Evolutionary conservation across 2,113 vertebrate genomes (phyloP).

Genomic region (Microcebus lehilahytsara): DNA sequence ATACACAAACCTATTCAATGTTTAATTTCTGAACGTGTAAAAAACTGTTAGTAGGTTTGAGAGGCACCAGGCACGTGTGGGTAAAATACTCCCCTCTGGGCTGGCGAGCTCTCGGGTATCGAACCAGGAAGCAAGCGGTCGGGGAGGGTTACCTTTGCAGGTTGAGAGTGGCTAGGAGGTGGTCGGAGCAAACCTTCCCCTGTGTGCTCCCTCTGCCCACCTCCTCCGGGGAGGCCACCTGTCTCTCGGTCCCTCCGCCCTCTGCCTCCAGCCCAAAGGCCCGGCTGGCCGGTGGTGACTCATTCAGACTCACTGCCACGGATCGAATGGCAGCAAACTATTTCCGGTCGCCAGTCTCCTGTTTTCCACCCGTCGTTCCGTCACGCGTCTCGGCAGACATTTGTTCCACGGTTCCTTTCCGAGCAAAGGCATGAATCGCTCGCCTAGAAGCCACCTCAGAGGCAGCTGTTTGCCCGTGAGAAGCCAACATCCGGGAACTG

Average conservation of each 20-base stretch:
- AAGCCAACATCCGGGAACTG: conserved; percentile 85
- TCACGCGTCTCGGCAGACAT: conserved; percentile 90
- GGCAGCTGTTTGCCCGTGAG: conserved; percentile 91
- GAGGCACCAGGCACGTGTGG: background rate
- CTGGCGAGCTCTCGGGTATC: fast-evolving
- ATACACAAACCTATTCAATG: background rate
- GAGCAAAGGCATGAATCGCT: conserved; percentile 91
- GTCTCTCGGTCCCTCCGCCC: background rate
- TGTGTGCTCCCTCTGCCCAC: background rate
- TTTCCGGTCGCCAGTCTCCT: conserved; percentile 83
- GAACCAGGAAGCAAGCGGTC: background rate
- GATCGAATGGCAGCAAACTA: conserved; percentile 84
- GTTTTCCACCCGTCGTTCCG: conserved; percentile 86
- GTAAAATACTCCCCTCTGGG: background rate
- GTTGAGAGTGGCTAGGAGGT: too few relatives aligned
- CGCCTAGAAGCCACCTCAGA: conserved; percentile 85
- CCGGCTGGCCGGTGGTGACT: conserved; percentile 52
- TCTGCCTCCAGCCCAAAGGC: conserved; percentile 46
- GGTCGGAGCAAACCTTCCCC: background rate
- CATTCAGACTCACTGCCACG: conserved; percentile 80
- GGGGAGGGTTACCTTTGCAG: background rate
- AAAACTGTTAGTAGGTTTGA: background rate
- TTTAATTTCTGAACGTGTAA: background rate
- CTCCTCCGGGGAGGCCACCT: background rate
- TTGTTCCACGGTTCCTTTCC: conserved; percentile 92